Evolutionary conservation across 2,888 invertebrate genomes (phyloP).

Genomic region (Phortica magna): DNA sequence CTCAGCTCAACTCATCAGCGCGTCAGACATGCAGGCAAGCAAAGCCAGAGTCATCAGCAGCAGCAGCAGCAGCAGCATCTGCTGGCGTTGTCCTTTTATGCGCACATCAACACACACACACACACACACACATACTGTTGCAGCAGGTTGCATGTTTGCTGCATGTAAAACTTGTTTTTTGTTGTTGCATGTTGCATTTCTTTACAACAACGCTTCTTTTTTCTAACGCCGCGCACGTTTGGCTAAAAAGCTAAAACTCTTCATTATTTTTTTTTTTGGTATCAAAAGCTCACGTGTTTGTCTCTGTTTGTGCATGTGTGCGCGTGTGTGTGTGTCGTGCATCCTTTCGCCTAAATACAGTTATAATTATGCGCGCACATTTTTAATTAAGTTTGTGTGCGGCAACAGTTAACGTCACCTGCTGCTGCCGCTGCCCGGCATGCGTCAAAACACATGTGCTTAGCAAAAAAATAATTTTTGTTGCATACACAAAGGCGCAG

Average conservation of each 20-base stretch:
- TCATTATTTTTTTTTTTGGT: constrained; percentile 27
- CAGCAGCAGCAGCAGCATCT: constrained; percentile 32
- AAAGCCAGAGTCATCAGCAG: neutral
- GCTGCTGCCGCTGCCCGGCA: neutral
- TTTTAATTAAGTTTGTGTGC: constrained; percentile 66
- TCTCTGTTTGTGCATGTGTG: neutral
- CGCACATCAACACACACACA: constrained; percentile 16
- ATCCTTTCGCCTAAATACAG: constrained; percentile 61
- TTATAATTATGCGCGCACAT: constrained; percentile 71
- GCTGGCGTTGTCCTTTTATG: neutral
- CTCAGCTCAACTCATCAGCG: constrained; percentile 70
- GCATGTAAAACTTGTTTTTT: constrained; percentile 4
- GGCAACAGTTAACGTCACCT: neutral
- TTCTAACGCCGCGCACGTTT: constrained; percentile 54
- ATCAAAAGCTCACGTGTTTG: neutral
- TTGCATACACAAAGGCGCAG: constrained; percentile 28
- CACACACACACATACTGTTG: constrained; percentile 11
- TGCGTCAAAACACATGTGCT: neutral
- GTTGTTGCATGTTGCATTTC: neutral
- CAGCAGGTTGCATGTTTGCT: constrained; percentile 9
- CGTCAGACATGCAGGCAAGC: constrained; percentile 48
- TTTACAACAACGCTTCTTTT: constrained; percentile 23
- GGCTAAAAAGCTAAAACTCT: constrained; percentile 38
- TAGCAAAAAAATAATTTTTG: constrained; percentile 10
- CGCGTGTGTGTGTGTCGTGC: constrained; percentile 48